Percentiles rank a stretch among this genome's conserved stretches.
Conservation (phyloP, 2,797 vertebrate species). For the Dallia pectoralis region DNA sequence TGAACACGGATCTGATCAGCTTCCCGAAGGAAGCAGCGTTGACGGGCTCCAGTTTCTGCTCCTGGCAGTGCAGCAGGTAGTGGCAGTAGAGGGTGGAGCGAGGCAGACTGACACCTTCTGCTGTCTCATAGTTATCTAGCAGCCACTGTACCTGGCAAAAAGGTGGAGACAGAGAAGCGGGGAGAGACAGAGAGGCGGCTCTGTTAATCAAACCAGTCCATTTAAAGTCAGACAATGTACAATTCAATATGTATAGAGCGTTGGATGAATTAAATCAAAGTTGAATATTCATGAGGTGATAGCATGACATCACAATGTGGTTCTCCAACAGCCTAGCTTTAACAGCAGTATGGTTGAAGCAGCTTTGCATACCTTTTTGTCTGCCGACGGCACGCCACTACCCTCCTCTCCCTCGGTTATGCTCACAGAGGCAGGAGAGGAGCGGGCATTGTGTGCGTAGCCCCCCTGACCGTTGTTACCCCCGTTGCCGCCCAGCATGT, state of each 20-base stretch:
- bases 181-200: slow-evolving; percentile 66
- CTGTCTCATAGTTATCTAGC: slow-evolving; percentile 95
- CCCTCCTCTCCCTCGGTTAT: slow-evolving; percentile 81
- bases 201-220: slow-evolving; percentile 67
- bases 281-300: slow-evolving; percentile 66
- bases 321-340: background rate
- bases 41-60: slow-evolving; percentile 94
- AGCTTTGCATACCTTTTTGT: slow-evolving; percentile 84
- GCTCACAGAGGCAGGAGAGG: slow-evolving; percentile 94
- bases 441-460: slow-evolving; percentile 87
- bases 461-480: slow-evolving; percentile 80
- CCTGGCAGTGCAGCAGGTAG: slow-evolving; percentile 95
- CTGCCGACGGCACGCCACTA: slow-evolving; percentile 83
- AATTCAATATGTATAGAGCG: slow-evolving; percentile 44
- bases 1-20: slow-evolving; percentile 92
- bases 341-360: slow-evolving; percentile 26
- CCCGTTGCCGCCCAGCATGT: slow-evolving; percentile 81
- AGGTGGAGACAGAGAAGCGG: slow-evolving; percentile 53
- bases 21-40: slow-evolving; percentile 95
- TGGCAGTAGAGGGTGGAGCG: slow-evolving; percentile 95
- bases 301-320: slow-evolving; percentile 67
- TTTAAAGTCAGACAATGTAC: slow-evolving; percentile 40
- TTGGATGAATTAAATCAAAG: slow-evolving; percentile 58
- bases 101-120: slow-evolving; percentile 92
- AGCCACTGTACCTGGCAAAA: slow-evolving; percentile 93